Percentiles rank a stretch among this genome's conserved stretches.
phyloP scores from a whole-genome alignment of 1,140 invertebrate species.

The Solenopsis fugax region DNA sequence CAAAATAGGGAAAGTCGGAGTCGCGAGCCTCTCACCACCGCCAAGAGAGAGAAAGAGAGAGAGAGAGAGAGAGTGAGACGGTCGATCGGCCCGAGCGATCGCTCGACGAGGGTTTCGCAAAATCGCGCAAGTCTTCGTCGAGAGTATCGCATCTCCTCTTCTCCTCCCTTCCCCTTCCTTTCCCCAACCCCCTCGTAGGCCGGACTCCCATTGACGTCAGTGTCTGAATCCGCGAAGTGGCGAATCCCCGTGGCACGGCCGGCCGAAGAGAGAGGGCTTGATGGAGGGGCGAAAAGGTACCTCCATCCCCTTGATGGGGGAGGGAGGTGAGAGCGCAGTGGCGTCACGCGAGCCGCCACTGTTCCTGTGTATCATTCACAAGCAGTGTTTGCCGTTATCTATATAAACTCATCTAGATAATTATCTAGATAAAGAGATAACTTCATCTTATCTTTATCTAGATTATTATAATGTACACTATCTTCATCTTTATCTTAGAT shows the following conservation, averaged over 20 bases:
- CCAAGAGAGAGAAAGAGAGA: no score
- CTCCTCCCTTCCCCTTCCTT: background rate
- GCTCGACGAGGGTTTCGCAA: slow-evolving; percentile 36
- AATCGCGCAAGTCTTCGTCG: slow-evolving; percentile 65
- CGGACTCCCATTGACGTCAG: slow-evolving; percentile 74
- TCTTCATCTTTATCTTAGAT: no score
- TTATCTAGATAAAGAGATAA: no score
- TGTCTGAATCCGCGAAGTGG: slow-evolving; percentile 65
- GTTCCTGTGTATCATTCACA: background rate
- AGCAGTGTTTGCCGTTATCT: no score
- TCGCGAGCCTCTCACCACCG: background rate
- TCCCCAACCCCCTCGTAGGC: slow-evolving; percentile 27
- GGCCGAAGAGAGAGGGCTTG: slow-evolving; percentile 15
- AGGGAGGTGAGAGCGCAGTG: slow-evolving; percentile 34
- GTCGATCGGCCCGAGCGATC: slow-evolving; percentile 37
- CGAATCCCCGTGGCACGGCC: slow-evolving; percentile 66
- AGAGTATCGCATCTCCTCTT: slow-evolving; percentile 3
- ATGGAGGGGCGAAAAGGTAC: slow-evolving; percentile 34
- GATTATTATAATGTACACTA: no score
- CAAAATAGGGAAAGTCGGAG: background rate
- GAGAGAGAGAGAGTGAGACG: no score
- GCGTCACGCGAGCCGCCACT: slow-evolving; percentile 36
- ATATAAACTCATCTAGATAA: no score
- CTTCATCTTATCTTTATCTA: no score
- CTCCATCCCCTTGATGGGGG: background rate